phyloP scores from a whole-genome alignment of 2,888 invertebrate species.

The Tetragonula carbonaria region DNA sequence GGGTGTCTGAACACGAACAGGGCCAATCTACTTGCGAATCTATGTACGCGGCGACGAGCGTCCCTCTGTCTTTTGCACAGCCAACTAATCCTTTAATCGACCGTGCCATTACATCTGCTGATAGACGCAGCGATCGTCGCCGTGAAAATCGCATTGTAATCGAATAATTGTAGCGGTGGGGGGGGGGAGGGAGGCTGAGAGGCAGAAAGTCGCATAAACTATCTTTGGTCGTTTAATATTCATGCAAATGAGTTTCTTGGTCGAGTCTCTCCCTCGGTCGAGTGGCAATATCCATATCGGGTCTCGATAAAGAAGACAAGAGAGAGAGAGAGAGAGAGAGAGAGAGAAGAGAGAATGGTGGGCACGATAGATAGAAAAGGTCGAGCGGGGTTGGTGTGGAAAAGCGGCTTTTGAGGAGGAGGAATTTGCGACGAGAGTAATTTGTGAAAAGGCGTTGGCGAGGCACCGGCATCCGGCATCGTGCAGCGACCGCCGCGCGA shows the following conservation, averaged over 20 bases:
- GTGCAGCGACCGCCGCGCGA: background rate
- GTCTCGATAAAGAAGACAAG: background rate
- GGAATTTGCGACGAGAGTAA: slow-evolving; percentile 17
- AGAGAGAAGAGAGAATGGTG: background rate
- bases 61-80: background rate
- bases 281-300: background rate
- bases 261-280: background rate
- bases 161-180: background rate
- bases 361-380: background rate
- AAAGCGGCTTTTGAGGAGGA: background rate
- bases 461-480: slow-evolving; percentile 28
- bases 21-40: background rate
- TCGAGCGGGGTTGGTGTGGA: background rate
- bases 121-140: background rate
- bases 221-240: slow-evolving; percentile 9
- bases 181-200: too few relatives aligned
- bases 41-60: background rate
- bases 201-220: slow-evolving; percentile 5
- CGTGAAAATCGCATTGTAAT: background rate
- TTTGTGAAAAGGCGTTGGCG: slow-evolving; percentile 17
- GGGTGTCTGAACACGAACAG: background rate
- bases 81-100: too few relatives aligned
- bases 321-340: too few relatives aligned
- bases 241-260: slow-evolving; percentile 2
- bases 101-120: too few relatives aligned